These are phyloP conservation scores for Pachycephus smyrnensis DNA, from an alignment of 2,888 invertebrate genomes.

Conservation along the genomic window DNA sequence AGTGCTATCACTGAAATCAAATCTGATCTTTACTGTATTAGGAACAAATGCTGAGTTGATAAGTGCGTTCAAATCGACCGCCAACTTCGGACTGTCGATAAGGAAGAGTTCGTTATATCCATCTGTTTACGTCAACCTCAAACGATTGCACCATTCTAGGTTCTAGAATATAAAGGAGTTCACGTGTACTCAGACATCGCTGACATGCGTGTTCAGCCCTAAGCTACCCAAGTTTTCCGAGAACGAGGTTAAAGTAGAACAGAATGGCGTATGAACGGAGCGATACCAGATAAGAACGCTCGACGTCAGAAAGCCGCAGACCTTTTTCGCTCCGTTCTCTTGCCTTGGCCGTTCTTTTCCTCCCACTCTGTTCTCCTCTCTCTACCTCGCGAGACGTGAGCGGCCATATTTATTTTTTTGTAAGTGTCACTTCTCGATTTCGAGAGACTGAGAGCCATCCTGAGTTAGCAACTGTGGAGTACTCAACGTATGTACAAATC, in stretches of 20 bases:
- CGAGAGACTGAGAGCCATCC: not conserved
- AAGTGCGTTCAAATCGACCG: not conserved
- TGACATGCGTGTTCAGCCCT: not conserved
- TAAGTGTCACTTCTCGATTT: slow-evolving; percentile 15
- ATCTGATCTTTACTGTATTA: not conserved
- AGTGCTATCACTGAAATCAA: not conserved
- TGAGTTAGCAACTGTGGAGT: not conserved
- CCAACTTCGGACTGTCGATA: not conserved
- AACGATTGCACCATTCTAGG: not conserved
- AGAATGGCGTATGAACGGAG: not conserved
- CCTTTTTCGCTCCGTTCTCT: not conserved
- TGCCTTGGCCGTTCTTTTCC: not conserved
- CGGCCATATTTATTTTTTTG: slow-evolving; percentile 21
- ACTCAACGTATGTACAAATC: not conserved
- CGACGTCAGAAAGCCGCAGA: not conserved
- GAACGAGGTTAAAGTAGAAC: not conserved
- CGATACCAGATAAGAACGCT: not conserved
- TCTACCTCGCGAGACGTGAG: slow-evolving; percentile 1
- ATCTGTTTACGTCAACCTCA: not conserved
- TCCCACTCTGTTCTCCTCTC: slow-evolving; percentile 2
- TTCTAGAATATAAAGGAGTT: not conserved
- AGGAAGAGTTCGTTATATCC: not conserved
- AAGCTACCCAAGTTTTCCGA: not conserved
- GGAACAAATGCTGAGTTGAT: not conserved
- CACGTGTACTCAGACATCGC: not conserved